Conservation (phyloP, 2,113 vertebrate genomes). For the Neotoma lepida region DNA sequence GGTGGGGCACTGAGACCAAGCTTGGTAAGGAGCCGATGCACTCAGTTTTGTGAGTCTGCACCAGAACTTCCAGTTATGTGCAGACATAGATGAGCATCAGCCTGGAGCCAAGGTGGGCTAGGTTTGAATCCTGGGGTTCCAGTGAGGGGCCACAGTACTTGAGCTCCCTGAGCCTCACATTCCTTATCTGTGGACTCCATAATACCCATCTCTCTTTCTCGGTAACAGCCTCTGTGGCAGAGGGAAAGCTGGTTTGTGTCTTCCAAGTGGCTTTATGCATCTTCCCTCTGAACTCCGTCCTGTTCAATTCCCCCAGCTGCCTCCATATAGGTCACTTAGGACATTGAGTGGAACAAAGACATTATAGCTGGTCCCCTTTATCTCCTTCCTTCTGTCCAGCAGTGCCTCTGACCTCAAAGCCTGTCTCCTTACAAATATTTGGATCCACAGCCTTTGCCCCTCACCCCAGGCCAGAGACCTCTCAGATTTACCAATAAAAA, state of each 20-base stretch:
- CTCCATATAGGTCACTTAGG: not conserved
- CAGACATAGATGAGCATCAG: not conserved
- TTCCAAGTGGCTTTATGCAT: not conserved
- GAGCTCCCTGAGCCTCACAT: not conserved
- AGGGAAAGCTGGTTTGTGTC: too few relatives aligned
- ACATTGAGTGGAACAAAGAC: not conserved
- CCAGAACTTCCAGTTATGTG: not conserved
- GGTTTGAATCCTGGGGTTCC: not conserved
- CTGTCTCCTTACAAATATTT: not conserved
- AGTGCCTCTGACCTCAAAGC: not conserved
- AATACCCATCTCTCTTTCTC: not conserved
- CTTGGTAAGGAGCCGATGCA: not conserved
- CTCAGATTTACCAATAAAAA: not conserved
- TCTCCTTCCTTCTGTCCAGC: not conserved
- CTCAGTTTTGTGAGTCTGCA: not conserved
- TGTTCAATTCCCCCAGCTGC: too few relatives aligned
- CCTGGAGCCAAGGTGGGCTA: not conserved
- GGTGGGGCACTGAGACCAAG: not conserved
- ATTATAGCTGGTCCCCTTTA: fast-evolving
- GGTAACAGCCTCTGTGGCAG: not conserved
- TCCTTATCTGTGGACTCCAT: not conserved
- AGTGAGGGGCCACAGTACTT: fast-evolving
- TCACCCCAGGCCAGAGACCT: not conserved
- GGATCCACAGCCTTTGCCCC: too few relatives aligned
- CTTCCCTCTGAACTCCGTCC: not conserved